Conservation (phyloP, 2,797 vertebrate genomes). For the Pelochelys cantorii region DNA sequence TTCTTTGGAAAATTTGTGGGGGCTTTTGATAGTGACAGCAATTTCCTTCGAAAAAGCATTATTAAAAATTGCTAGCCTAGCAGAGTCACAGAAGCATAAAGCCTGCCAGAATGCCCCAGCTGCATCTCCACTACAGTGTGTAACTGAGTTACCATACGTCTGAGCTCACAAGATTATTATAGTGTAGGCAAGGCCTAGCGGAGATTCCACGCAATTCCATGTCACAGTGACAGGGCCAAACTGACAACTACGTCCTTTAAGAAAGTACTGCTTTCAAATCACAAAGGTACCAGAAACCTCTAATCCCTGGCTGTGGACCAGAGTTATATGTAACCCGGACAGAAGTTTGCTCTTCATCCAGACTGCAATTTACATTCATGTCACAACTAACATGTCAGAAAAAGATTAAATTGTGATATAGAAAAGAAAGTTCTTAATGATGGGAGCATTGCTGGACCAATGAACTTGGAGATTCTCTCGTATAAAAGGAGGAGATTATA, state of each 20-base stretch:
- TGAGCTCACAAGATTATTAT: background rate
- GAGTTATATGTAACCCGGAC: background rate
- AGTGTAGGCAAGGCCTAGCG: background rate
- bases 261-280: background rate
- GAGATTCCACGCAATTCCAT: background rate
- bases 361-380: background rate
- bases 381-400: background rate
- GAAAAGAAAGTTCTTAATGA: background rate
- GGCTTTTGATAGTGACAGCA: background rate
- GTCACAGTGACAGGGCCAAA: background rate
- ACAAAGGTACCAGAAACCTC: background rate
- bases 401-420: background rate
- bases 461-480: background rate
- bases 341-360: background rate
- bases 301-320: background rate
- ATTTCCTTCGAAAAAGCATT: background rate
- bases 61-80: background rate
- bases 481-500: background rate
- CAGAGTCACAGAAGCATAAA: background rate
- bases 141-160: background rate
- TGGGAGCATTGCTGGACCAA: background rate
- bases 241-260: background rate
- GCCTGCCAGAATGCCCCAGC: background rate
- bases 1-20: background rate
- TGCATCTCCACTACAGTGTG: background rate